Percentiles rank a stretch among this genome's conserved stretches.
These are phyloP conservation scores for Magallana nippona DNA, from an alignment of 2,888 invertebrate genomes.

Conservation along the genomic window DNA sequence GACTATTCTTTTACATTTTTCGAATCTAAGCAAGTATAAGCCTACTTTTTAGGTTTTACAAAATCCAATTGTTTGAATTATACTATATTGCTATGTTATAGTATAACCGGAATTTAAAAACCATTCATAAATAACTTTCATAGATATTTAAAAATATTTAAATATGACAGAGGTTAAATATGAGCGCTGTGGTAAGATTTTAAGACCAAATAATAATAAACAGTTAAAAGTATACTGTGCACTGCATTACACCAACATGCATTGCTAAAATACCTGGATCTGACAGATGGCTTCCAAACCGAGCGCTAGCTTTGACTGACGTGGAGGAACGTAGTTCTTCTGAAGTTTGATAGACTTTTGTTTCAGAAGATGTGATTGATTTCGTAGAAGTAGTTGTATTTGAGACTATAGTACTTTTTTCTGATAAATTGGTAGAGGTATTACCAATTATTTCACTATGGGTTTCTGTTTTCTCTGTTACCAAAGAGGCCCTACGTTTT, in stretches of 20 bases:
- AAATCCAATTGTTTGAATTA: too few relatives aligned
- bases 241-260: slow-evolving; percentile 36
- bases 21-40: too few relatives aligned
- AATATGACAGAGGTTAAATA: too few relatives aligned
- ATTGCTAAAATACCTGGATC: slow-evolving; percentile 33
- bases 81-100: too few relatives aligned
- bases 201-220: too few relatives aligned
- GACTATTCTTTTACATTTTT: too few relatives aligned
- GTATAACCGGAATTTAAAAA: too few relatives aligned
- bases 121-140: too few relatives aligned
- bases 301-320: slow-evolving; percentile 6
- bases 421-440: slow-evolving; percentile 40
- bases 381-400: slow-evolving; percentile 17
- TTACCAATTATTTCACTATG: slow-evolving; percentile 42
- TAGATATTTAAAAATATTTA: too few relatives aligned
- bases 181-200: too few relatives aligned
- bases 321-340: slow-evolving; percentile 18
- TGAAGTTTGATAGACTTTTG: neutral
- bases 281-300: slow-evolving; percentile 1
- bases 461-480: slow-evolving; percentile 42
- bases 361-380: slow-evolving; percentile 27
- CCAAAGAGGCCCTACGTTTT: slow-evolving; percentile 50
- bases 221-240: neutral
- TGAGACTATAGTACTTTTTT: slow-evolving; percentile 35
- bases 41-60: too few relatives aligned